phyloP scores from a whole-genome alignment of 2,797 vertebrate genomes.

The Echiichthys vipera region DNA sequence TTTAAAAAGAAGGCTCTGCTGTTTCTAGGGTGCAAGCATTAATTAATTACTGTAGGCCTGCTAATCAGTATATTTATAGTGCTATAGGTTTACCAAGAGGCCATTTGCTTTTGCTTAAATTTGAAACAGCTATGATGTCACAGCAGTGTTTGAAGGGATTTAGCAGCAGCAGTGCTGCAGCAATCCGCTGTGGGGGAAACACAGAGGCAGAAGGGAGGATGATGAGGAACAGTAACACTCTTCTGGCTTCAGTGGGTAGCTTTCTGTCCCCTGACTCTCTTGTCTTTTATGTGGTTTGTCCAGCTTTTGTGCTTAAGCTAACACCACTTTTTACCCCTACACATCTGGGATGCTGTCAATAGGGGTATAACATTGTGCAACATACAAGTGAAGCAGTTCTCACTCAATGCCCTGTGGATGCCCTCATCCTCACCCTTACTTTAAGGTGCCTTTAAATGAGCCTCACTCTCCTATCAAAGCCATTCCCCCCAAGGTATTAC shows the following conservation, averaged over 20 bases:
- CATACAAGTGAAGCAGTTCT: constrained; percentile 59
- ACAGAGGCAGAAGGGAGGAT: constrained; percentile 32
- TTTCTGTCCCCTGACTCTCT: constrained; percentile 48
- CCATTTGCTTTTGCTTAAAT: constrained; percentile 26
- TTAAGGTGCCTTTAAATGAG: constrained; percentile 66
- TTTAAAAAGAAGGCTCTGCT: constrained; percentile 23
- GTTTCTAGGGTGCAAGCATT: constrained; percentile 29
- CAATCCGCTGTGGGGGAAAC: constrained; percentile 17
- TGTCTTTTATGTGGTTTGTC: constrained; percentile 54
- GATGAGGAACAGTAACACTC: constrained; percentile 45
- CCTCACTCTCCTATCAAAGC: constrained; percentile 51
- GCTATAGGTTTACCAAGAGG: constrained; percentile 19
- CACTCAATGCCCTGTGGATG: constrained; percentile 57
- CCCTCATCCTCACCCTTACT: constrained; percentile 59
- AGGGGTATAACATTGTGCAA: constrained; percentile 49
- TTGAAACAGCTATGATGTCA: constrained; percentile 24
- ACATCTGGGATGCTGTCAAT: constrained; percentile 49
- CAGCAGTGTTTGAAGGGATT: constrained; percentile 25
- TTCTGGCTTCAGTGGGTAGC: constrained; percentile 35
- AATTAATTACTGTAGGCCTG: constrained; percentile 23
- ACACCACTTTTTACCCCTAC: constrained; percentile 28
- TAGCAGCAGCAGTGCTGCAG: constrained; percentile 8
- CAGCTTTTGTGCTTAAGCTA: constrained; percentile 44
- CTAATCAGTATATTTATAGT: constrained; percentile 47
- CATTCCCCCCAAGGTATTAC: constrained; percentile 45